Conservation (phyloP, 1,140 invertebrate genomes). For the Trachymyrmex cornetzi region DNA sequence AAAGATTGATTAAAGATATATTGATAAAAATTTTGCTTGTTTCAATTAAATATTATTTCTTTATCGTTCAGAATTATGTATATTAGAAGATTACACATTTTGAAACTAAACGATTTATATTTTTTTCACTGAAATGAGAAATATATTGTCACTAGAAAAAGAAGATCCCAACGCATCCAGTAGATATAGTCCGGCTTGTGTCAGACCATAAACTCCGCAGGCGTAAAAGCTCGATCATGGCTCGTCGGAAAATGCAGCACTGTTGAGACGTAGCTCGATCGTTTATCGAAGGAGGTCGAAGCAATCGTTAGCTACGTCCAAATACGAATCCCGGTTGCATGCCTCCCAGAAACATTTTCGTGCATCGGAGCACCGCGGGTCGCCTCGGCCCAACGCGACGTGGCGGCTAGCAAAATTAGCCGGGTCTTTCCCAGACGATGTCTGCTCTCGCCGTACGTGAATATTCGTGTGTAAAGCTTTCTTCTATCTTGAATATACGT, state of each 20-base stretch:
- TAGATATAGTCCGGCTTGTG: slow-evolving; percentile 37
- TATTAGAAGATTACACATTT: neutral
- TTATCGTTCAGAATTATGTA: neutral
- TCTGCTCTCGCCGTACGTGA: slow-evolving; percentile 62
- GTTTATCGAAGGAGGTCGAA: slow-evolving; percentile 61
- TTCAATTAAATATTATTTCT: neutral
- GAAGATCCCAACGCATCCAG: neutral
- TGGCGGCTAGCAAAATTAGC: slow-evolving; percentile 79
- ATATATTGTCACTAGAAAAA: neutral
- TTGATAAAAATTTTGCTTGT: neutral
- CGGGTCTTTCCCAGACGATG: slow-evolving; percentile 78
- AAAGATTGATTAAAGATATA: neutral
- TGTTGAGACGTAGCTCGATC: slow-evolving; percentile 9
- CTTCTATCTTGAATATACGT: slow-evolving; percentile 60
- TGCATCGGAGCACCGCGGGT: slow-evolving; percentile 55
- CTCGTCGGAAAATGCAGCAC: slow-evolving; percentile 8
- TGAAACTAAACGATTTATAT: neutral
- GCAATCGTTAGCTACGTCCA: slow-evolving; percentile 30
- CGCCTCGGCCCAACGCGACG: slow-evolving; percentile 35
- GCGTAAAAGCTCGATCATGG: slow-evolving; percentile 13
- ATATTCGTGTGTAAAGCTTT: slow-evolving; percentile 59
- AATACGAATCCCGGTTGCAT: slow-evolving; percentile 62
- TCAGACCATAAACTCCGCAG: slow-evolving; percentile 6
- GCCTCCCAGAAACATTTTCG: slow-evolving; percentile 66
- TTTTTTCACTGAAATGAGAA: neutral